A percentile compares a stretch with the other conserved stretches of the same genome.
Evolutionary conservation across 2,888 invertebrate species (phyloP).

Genomic region (Gibbula magus): DNA sequence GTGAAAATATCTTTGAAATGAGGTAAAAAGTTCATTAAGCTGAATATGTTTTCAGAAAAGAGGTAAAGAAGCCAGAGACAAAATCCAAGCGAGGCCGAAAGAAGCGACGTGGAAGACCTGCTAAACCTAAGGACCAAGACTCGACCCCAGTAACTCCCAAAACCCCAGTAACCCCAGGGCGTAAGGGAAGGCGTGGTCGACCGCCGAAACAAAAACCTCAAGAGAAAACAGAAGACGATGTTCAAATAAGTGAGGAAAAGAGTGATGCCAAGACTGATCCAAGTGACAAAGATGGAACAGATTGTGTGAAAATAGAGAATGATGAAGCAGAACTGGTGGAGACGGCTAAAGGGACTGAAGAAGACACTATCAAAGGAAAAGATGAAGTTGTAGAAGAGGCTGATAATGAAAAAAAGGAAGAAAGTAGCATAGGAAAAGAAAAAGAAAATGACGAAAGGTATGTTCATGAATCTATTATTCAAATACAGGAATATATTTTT

Average conservation of each 20-base stretch:
- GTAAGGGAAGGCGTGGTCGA: not conserved
- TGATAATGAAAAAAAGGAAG: slow-evolving; percentile 23
- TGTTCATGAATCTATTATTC: too few relatives aligned
- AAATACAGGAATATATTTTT: too few relatives aligned
- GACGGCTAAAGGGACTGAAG: not conserved
- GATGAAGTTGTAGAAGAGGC: slow-evolving; percentile 29
- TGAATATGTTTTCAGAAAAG: too few relatives aligned
- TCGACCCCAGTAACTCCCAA: too few relatives aligned
- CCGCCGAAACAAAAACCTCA: not conserved
- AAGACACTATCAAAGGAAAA: not conserved
- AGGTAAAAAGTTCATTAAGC: too few relatives aligned
- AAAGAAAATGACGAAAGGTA: slow-evolving; percentile 21
- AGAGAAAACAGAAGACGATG: not conserved
- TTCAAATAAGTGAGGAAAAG: not conserved
- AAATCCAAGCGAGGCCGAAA: slow-evolving; percentile 16
- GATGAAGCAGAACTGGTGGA: slow-evolving; percentile 4
- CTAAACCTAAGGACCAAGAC: slow-evolving; percentile 16
- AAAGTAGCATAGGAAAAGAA: slow-evolving; percentile 19
- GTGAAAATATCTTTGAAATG: too few relatives aligned
- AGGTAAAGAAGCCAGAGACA: not conserved
- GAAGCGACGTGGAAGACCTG: slow-evolving; percentile 19
- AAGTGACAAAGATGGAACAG: slow-evolving; percentile 15
- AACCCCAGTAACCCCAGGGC: too few relatives aligned
- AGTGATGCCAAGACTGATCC: slow-evolving; percentile 19
- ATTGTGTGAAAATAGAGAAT: slow-evolving; percentile 11